A percentile compares a stretch with the other conserved stretches of the same genome.
phyloP scores from a whole-genome alignment of 1,140 invertebrate species.

The Aphelinus atriplicis region DNA sequence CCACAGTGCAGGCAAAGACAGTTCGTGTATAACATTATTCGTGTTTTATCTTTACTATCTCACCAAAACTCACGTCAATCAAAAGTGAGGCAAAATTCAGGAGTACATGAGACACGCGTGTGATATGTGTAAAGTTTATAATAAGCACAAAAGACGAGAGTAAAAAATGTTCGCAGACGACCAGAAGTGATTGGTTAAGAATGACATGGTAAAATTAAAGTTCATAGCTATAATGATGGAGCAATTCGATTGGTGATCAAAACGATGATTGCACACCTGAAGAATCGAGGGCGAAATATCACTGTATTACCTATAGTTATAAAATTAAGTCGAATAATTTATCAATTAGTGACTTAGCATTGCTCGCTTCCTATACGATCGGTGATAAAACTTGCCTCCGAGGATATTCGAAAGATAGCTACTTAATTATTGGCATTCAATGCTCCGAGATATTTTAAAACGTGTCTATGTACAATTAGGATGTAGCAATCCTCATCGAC shows the following conservation, averaged over 20 bases:
- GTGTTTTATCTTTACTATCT: slow-evolving; percentile 16
- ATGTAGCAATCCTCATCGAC: slow-evolving; percentile 5
- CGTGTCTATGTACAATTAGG: slow-evolving; percentile 7
- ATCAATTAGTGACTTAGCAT: too few species aligned
- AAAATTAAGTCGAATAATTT: too few species aligned
- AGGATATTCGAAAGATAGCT: background rate
- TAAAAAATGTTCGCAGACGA: background rate
- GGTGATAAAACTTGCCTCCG: background rate
- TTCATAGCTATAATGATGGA: too few species aligned
- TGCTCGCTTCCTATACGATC: too few species aligned
- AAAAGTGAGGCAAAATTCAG: slow-evolving; percentile 13
- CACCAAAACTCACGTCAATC: background rate
- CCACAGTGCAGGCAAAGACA: slow-evolving; percentile 20
- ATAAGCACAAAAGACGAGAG: slow-evolving; percentile 9
- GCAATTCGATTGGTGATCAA: too few species aligned
- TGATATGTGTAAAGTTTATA: slow-evolving; percentile 31
- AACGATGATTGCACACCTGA: too few species aligned
- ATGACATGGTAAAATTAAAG: too few species aligned
- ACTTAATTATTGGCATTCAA: slow-evolving; percentile 5
- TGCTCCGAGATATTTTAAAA: slow-evolving; percentile 15
- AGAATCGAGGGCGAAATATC: too few species aligned
- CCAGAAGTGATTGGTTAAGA: too few species aligned
- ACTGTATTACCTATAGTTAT: too few species aligned
- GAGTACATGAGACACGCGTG: slow-evolving; percentile 6
- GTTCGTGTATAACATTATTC: background rate